These are phyloP conservation scores for Muscicapa striata DNA, from an alignment of 2,797 vertebrate species.

Conservation along the genomic window DNA sequence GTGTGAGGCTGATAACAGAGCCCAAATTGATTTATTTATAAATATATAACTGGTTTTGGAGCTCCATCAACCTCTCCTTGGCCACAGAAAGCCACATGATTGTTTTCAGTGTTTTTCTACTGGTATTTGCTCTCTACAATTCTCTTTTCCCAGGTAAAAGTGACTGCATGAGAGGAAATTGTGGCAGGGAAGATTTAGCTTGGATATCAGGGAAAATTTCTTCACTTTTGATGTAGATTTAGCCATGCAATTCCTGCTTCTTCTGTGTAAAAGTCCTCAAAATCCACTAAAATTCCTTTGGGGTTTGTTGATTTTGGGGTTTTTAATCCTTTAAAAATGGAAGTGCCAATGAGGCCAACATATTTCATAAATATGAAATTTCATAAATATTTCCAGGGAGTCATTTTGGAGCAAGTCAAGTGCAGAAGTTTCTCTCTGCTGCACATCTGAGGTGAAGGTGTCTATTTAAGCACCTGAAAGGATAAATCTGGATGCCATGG, in stretches of 20 bases:
- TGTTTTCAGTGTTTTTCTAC: background rate
- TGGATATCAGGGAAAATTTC: background rate
- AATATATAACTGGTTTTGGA: background rate
- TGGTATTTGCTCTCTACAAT: background rate
- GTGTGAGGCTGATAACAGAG: background rate
- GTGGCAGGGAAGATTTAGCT: background rate
- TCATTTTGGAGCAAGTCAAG: background rate
- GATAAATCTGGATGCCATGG: background rate
- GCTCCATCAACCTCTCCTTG: background rate
- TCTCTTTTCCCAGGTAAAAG: background rate
- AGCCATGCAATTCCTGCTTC: background rate
- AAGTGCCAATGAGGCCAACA: rapidly evolving
- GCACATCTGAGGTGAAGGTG: background rate
- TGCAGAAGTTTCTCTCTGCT: background rate
- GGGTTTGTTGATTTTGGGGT: background rate
- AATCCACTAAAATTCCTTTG: background rate
- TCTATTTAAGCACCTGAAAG: background rate
- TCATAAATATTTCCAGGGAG: background rate
- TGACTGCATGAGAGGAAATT: background rate
- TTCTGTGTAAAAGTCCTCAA: background rate
- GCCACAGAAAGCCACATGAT: rapidly evolving
- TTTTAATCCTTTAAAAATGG: background rate
- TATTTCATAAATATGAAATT: rapidly evolving
- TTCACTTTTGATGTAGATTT: background rate
- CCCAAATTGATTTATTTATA: background rate